Evolutionary conservation across 92 coral and sea anemone species (phyloP).

Genomic region (Ricordea florida): DNA sequence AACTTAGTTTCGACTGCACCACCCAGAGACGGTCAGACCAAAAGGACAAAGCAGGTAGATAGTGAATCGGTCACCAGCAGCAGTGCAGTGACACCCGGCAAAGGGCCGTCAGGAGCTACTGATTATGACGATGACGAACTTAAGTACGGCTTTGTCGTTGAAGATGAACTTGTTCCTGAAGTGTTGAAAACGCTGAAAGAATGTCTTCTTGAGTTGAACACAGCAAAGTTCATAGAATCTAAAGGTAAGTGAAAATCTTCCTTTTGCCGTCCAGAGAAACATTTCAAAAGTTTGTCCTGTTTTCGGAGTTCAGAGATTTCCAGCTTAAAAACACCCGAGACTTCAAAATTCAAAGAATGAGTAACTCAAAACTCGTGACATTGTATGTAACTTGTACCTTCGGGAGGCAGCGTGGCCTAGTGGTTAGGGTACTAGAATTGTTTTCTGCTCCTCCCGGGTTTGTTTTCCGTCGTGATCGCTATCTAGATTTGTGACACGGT

Average conservation of each 20-base stretch:
- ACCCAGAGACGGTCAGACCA: neutral
- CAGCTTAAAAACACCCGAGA: too few relatives aligned
- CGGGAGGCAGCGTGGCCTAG: too few relatives aligned
- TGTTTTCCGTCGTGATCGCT: too few relatives aligned
- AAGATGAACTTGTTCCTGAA: conserved; percentile 59
- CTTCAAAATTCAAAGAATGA: too few relatives aligned
- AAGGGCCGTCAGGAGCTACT: conserved; percentile 20
- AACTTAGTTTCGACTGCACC: neutral
- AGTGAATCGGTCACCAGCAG: neutral
- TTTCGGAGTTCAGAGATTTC: too few relatives aligned
- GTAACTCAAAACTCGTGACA: too few relatives aligned
- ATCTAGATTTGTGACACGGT: too few relatives aligned
- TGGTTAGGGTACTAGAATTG: too few relatives aligned
- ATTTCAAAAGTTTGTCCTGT: too few relatives aligned
- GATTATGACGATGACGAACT: conserved; percentile 46
- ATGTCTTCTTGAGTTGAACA: conserved; percentile 62
- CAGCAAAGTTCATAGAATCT: conserved; percentile 60
- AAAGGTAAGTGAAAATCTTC: conserved; percentile 57
- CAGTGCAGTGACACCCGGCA: conserved; percentile 4
- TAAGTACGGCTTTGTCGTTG: conserved; percentile 67
- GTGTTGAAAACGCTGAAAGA: conserved; percentile 71
- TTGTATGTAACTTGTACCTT: too few relatives aligned
- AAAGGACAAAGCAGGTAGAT: neutral
- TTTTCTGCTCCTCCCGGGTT: too few relatives aligned
- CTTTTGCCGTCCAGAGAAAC: too few relatives aligned